A percentile compares a stretch with the other conserved stretches of the same genome.
phyloP scores from a whole-genome alignment of 2,888 invertebrate species.

The Hesperia comma region DNA sequence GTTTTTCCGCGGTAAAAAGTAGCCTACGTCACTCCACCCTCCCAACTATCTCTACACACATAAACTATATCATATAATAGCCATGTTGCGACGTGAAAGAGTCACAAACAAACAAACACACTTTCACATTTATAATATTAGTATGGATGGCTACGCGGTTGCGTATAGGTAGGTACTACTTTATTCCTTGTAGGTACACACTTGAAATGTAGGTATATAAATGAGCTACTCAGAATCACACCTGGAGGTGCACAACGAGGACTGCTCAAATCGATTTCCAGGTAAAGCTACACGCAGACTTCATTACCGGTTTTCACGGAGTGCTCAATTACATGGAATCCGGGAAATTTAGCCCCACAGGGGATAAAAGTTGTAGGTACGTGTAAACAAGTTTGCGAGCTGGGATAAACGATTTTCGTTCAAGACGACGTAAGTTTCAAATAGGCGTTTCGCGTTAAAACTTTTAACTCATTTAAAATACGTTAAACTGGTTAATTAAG shows the following conservation, averaged over 20 bases:
- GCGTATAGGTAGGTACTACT: too few species aligned
- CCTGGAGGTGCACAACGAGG: neutral
- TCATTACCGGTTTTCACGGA: conserved; percentile 42
- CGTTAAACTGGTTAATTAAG: conserved; percentile 75
- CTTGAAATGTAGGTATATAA: too few species aligned
- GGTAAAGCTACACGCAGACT: conserved; percentile 29
- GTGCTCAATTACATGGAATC: conserved; percentile 45
- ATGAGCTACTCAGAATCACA: too few species aligned
- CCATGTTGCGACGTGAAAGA: too few species aligned
- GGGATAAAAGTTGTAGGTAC: conserved; percentile 46
- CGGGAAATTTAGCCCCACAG: conserved; percentile 44
- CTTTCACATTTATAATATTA: too few species aligned
- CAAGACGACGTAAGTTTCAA: conserved; percentile 51
- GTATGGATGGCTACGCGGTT: too few species aligned
- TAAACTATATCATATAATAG: too few species aligned
- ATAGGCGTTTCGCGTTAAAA: conserved; percentile 51
- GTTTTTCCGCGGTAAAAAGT: too few species aligned
- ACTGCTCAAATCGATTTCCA: neutral
- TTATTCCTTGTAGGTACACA: too few species aligned
- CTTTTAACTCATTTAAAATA: conserved; percentile 65
- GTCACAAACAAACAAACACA: too few species aligned
- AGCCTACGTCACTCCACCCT: too few species aligned
- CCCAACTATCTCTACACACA: too few species aligned
- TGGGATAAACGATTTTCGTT: conserved; percentile 51
- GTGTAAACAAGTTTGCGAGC: conserved; percentile 52